These are phyloP conservation scores for Fistularia tabacaria DNA, from an alignment of 2,797 vertebrate genomes.

Conservation along the genomic window DNA sequence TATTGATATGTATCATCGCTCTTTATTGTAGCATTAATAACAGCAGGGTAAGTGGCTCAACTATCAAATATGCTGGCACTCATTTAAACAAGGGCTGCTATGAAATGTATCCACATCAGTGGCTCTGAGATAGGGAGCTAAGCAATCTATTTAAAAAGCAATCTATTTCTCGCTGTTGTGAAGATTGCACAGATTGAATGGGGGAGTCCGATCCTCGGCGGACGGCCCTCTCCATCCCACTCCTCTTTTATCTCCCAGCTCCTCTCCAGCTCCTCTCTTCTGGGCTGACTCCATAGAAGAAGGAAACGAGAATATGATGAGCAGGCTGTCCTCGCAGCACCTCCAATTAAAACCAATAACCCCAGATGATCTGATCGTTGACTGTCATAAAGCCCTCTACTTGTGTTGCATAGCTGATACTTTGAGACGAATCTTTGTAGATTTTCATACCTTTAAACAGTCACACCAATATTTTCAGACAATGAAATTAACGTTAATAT, in stretches of 20 bases:
- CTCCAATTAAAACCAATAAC: too few species aligned
- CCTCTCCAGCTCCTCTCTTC: constrained; percentile 26
- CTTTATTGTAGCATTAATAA: constrained; percentile 56
- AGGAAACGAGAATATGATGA: too few species aligned
- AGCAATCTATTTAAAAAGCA: constrained; percentile 79
- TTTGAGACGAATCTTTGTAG: too few species aligned
- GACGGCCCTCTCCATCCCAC: constrained; percentile 53
- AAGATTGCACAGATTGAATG: constrained; percentile 74
- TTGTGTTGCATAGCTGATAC: too few species aligned
- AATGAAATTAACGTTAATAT: too few species aligned
- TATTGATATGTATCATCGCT: constrained; percentile 1
- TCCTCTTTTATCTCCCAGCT: constrained; percentile 43
- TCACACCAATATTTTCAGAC: too few species aligned
- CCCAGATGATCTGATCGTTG: too few species aligned
- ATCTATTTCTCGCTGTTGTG: constrained; percentile 71
- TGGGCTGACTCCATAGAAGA: too few species aligned
- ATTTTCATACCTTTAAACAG: too few species aligned
- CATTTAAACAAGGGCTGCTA: constrained; percentile 67
- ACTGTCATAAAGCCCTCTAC: too few species aligned
- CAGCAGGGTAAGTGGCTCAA: constrained; percentile 44
- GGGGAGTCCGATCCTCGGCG: constrained; percentile 64
- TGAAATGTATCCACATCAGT: constrained; percentile 73
- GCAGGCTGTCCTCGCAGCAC: too few species aligned
- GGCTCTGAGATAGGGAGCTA: constrained; percentile 66
- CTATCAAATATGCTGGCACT: constrained; percentile 57